Percentiles rank a stretch among this genome's conserved stretches.
Conservation (phyloP, 2,113 vertebrate species). For the Centropus bengalensis region DNA sequence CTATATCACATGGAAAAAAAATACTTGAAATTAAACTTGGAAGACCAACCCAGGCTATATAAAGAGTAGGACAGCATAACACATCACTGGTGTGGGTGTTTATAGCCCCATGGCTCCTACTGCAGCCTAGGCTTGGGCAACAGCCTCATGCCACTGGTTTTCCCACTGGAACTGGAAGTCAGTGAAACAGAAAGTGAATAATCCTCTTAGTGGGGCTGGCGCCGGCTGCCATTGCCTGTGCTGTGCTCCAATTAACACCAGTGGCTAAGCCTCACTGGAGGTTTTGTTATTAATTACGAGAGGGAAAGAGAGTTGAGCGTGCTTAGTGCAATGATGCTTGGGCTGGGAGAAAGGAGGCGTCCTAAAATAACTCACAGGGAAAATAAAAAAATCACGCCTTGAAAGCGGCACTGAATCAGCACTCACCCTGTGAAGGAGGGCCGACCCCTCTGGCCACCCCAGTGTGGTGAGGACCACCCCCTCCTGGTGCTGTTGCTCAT, state of each 20-base stretch:
- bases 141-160: neutral
- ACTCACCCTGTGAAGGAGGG: fast-evolving
- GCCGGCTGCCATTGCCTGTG: neutral
- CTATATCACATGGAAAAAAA: neutral
- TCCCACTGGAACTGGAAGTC: neutral
- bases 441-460: fast-evolving
- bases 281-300: neutral
- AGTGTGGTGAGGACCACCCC: fast-evolving
- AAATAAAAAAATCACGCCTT: neutral
- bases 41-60: neutral
- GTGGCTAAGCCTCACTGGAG: neutral
- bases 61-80: neutral
- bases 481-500: neutral
- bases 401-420: neutral
- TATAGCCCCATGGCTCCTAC: fast-evolving
- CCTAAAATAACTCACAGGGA: neutral
- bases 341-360: neutral
- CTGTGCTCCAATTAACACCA: neutral
- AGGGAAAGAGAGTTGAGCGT: neutral
- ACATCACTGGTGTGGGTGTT: fast-evolving
- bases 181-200: neutral
- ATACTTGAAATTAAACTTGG: neutral
- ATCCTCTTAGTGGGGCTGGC: conserved; percentile 2
- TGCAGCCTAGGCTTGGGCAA: neutral
- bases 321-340: neutral